phyloP scores from a whole-genome alignment of 2,888 invertebrate genomes.

The Pachycephus smyrnensis region DNA sequence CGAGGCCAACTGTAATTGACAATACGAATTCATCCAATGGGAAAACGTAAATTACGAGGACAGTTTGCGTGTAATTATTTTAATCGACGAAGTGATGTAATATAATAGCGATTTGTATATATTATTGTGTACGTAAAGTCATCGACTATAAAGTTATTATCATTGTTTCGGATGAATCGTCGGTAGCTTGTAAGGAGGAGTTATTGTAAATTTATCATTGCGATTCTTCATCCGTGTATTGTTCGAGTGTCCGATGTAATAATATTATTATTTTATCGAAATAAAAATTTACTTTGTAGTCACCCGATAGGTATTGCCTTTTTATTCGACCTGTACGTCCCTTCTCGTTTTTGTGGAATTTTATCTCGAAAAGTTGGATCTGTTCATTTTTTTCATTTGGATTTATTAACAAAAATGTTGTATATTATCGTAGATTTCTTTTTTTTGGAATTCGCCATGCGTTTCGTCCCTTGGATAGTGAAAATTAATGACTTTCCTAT shows the following conservation, averaged over 20 bases:
- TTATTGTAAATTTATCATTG: neutral
- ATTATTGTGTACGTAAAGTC: neutral
- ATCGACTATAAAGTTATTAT: neutral
- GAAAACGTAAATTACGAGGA: neutral
- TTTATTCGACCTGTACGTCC: neutral
- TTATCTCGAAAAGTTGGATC: neutral
- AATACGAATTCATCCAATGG: neutral
- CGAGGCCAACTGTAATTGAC: neutral
- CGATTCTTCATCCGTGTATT: neutral
- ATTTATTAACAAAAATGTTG: too few species aligned
- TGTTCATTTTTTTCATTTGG: too few species aligned
- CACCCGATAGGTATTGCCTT: neutral
- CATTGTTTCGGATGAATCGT: neutral
- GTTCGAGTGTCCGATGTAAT: neutral
- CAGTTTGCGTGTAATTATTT: neutral
- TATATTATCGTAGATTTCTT: too few species aligned
- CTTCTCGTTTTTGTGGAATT: neutral
- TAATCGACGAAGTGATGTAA: neutral
- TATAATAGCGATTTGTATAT: neutral
- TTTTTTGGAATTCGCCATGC: too few species aligned
- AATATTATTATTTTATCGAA: neutral
- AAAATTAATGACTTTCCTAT: too few species aligned
- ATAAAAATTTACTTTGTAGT: neutral
- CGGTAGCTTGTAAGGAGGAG: neutral
- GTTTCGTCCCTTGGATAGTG: too few species aligned